Evolutionary conservation across 1,140 invertebrate genomes (phyloP).

Genomic region (Hypothenemus hampei): DNA sequence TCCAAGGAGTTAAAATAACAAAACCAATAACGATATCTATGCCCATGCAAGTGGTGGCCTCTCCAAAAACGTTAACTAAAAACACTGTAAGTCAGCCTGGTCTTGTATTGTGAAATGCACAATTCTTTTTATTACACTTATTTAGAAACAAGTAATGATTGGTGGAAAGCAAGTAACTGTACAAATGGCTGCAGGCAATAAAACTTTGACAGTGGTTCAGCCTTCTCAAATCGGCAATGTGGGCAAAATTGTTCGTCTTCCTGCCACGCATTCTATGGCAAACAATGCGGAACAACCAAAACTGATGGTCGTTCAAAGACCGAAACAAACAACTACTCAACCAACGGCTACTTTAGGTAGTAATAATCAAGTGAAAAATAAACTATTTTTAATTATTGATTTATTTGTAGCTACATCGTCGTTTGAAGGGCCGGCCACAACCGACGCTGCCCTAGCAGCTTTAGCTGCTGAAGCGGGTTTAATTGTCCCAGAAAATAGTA

Average conservation of each 20-base stretch:
- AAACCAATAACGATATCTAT: conserved; percentile 69
- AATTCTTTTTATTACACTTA: too few species aligned
- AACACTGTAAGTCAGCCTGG: conserved; percentile 37
- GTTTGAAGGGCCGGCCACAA: conserved; percentile 57
- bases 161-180: conserved; percentile 68
- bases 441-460: conserved; percentile 60
- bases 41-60: conserved; percentile 53
- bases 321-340: conserved; percentile 54
- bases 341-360: conserved; percentile 51
- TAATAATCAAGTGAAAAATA: background rate
- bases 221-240: conserved; percentile 31
- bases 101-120: too few species aligned
- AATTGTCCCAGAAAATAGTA: conserved; percentile 51
- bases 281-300: conserved; percentile 45
- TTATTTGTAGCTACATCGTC: conserved; percentile 47
- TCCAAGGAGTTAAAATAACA: conserved; percentile 44
- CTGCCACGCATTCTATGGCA: conserved; percentile 38
- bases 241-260: conserved; percentile 45
- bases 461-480: conserved; percentile 61
- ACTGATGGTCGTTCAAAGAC: conserved; percentile 51
- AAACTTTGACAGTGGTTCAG: conserved; percentile 44
- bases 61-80: conserved; percentile 55
- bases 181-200: conserved; percentile 42
- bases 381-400: conserved; percentile 1
- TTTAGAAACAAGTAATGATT: conserved; percentile 57